Evolutionary conservation across 1,140 invertebrate species (phyloP), one percentile per base, ranked within the genome.

Genomic region (Magallana ariakensis): DNA sequence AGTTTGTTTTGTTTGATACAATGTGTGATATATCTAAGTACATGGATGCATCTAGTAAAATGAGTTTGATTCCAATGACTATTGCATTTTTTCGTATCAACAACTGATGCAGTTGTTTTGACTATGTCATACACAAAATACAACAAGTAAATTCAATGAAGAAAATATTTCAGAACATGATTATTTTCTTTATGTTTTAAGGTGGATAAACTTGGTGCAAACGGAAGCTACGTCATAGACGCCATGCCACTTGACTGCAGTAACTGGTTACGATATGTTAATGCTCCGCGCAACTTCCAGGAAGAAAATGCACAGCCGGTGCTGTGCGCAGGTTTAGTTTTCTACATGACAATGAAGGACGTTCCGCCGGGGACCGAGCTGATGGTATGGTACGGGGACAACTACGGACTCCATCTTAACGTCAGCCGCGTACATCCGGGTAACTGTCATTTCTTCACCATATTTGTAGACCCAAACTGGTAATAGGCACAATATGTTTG

Each of bases 321-420:
- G 9, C 22, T 26, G 0, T 75, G 66, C 66, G 66, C 66, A 46
- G 66, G 66, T 26, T 9, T 75, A 26, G 33, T 75, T 33, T 75
- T 75, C 66, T 75, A 75, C 66, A 75, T 75, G 66, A 75, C 66
- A 10, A 75, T 75, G 10, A 75, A 75, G 10, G 66, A 75, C 22
- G 66, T 75, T 9, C 6, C 9, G 10, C 66, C 66, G 66, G 66
- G 66, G 7, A 26, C 19, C 10, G 66, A 75, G 66, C 7, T 75
- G 3, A 75, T 75, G 66, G 66, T 75, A 0, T 75, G 66, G 66
- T 75, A 75, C 26, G 66, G 66, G 15, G 66, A 75, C 11, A 75
- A 22, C 33, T 75, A 75, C 9, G 66, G 66, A 9, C 66, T 75
- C 3, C 66, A 75, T 11, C 66, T 75, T 4, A 75, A 75, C 22